These are phyloP conservation scores for Halcyon badia DNA, from an alignment of 2,797 vertebrate genomes.

Conservation along the genomic window DNA sequence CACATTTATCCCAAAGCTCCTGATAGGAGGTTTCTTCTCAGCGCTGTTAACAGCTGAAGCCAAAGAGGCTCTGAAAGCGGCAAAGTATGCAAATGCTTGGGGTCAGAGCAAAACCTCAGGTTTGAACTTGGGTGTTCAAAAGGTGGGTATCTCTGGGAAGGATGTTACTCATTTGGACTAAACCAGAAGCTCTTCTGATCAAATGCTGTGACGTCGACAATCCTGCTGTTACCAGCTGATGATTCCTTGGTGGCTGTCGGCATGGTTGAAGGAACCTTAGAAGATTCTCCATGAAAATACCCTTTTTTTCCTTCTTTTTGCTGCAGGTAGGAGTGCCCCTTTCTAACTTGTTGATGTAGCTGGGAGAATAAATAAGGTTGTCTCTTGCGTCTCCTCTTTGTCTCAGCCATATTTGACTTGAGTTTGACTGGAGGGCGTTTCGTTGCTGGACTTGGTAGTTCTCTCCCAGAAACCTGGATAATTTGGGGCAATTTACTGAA, in stretches of 20 bases:
- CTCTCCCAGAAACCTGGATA: not conserved
- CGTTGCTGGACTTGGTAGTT: not conserved
- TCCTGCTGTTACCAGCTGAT: not conserved
- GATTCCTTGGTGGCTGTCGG: not conserved
- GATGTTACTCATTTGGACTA: accelerated
- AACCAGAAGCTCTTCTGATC: not conserved
- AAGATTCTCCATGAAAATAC: not conserved
- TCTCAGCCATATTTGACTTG: not conserved
- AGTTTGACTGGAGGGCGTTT: not conserved
- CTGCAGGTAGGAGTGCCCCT: not conserved
- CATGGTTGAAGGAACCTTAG: not conserved
- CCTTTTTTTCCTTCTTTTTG: not conserved
- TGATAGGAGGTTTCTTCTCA: not conserved
- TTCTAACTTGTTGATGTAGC: not conserved
- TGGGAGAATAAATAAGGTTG: not conserved
- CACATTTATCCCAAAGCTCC: not conserved
- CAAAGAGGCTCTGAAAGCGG: not conserved
- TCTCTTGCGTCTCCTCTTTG: not conserved
- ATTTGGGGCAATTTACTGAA: conserved; percentile 18
- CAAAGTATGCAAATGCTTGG: not conserved
- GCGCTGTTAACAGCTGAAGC: not conserved
- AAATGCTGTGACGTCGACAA: not conserved
- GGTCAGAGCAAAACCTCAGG: not conserved
- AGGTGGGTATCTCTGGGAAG: not conserved
- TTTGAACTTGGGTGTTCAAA: not conserved